Base-by-base conservation (phyloP, 1,140 invertebrate species). In the Drosophila elegans region DNA sequence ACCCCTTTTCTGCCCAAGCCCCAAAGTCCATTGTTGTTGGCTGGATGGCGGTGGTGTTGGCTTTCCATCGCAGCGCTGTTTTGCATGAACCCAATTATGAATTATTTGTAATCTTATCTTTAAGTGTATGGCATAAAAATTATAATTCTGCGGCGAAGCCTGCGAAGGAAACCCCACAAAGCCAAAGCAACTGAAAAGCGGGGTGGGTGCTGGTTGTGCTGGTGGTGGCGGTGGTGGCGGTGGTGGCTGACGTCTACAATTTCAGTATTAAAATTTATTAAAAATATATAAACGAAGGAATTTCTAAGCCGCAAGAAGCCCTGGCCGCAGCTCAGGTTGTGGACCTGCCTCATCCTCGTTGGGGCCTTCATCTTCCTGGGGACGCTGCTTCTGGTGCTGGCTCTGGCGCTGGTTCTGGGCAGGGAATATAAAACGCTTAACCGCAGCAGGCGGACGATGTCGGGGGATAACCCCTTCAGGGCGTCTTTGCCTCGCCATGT, bases 251-350 rank as follows among this genome's bases (percentile, higher is more conserved):
- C 79, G 80, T 86, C 69, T 86, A 78, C 83, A 78, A 81, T 88
- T 86, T 86, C 82, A 86, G 74, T 85, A 86, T 86, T 82, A 88
- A 88, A 78, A 86, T 86, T 86, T 86, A 88, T 86, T 88, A 86
- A 86, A 86, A 78, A 86, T 86, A 86, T 88, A 86, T 86, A 84
- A 83, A 63, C 73, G 57, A 66, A 77, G 78, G 79, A 60, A 82
- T 78, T 78, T 68, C 46, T 60, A 78, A 82, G 64, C 79, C 79
- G 57, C 78, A 83, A 59, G 63, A 76, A 82, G 57, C 49, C 59
- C 57, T 45, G 57, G 49, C 62, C 38, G 71, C 38, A 68, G 36
- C 59, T 41, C 77, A 80, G 55, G 53, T 61, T 75, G 52, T 57
- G 56, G 51, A 63, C 76, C 38, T 38, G 55, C 42, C 67, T 63